Evolutionary conservation across 1,140 invertebrate species (phyloP).

Genomic region (Plectrocnemia conspersa): DNA sequence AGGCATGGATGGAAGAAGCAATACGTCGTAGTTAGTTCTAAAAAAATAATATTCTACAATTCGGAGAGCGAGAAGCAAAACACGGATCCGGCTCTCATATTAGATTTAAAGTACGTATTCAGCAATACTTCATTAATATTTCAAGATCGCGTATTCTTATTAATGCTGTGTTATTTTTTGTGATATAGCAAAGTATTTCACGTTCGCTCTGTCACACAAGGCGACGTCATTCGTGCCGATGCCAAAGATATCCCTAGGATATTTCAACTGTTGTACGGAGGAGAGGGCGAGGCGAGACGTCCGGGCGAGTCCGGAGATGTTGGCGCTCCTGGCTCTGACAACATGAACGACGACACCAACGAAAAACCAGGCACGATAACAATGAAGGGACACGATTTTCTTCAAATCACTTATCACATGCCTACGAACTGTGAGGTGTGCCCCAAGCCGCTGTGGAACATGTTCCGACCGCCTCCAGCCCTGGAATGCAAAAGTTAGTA

Average conservation of each 20-base stretch:
- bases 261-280: slow-evolving; percentile 93
- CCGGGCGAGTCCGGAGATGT: slow-evolving; percentile 63
- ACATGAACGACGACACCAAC: slow-evolving; percentile 43
- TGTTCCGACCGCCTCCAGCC: slow-evolving; percentile 93
- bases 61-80: slow-evolving; percentile 92
- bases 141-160: neutral
- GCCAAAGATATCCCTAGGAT: slow-evolving; percentile 98
- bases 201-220: slow-evolving; percentile 95
- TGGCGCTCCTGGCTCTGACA: slow-evolving; percentile 26
- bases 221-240: slow-evolving; percentile 96
- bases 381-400: slow-evolving; percentile 94
- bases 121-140: slow-evolving; percentile 2
- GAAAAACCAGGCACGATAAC: slow-evolving; percentile 75
- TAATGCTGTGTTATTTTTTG: slow-evolving; percentile 20
- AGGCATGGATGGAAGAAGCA: slow-evolving; percentile 96
- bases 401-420: slow-evolving; percentile 95
- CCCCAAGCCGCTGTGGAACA: slow-evolving; percentile 93
- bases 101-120: slow-evolving; percentile 83
- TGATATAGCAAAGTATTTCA: slow-evolving; percentile 92
- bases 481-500: slow-evolving; percentile 89
- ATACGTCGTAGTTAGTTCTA: slow-evolving; percentile 93
- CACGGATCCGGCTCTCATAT: slow-evolving; percentile 87
- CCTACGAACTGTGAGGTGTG: slow-evolving; percentile 97
- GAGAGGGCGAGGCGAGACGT: slow-evolving; percentile 86
- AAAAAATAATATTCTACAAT: slow-evolving; percentile 97